Evolutionary conservation across 2,797 vertebrate genomes (phyloP), one percentile per base, ranked within the genome.

Genomic region (Pangasius djambal): DNA sequence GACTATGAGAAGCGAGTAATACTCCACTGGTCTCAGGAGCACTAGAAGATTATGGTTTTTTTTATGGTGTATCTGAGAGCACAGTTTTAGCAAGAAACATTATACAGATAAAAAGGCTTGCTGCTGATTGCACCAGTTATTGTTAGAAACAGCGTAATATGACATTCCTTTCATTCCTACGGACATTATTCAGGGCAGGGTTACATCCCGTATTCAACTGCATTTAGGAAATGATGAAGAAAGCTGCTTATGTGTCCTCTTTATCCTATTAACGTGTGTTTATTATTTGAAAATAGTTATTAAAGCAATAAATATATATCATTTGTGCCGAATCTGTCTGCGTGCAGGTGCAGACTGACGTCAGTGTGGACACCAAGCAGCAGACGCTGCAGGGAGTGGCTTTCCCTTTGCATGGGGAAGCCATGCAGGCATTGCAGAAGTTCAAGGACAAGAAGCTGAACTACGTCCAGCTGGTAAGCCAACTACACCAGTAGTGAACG

Each of bases 391-490:
- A 99, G 95, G 98, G 98, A 88, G 97, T 99, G 89, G 97, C 98
- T 37, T 99, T 99, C 92, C 99, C 99, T 59, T 92, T 99, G 92
- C 96, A 98, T 87, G 93, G 93, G 89, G 97, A 98, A 7, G 98
- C 98, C 25, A 90, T 98, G 34, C 95, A 96, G 44, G 98, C 98
- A 77, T 94, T 99, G 83, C 95, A 97, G 93, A 96, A 96, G 84
- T 94, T 98, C 93, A 97, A 94, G 93, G 96, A 96, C 87, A 97
- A 96, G 93, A 95, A 94, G 90, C 86, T 98, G 81, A 99, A 98
- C 95, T 99, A 99, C 31, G 97, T 99, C n/a, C 98, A 99, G 75
- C 96, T 99, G 96, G 99, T 97, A 96, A 97, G 97, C 96, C 10
- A 50, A 84, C 18, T 28, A 16, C 50, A 82, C 15, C 37, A 52